Conservation (phyloP, 2,888 invertebrate species). For the Monoplex corrugatus region DNA sequence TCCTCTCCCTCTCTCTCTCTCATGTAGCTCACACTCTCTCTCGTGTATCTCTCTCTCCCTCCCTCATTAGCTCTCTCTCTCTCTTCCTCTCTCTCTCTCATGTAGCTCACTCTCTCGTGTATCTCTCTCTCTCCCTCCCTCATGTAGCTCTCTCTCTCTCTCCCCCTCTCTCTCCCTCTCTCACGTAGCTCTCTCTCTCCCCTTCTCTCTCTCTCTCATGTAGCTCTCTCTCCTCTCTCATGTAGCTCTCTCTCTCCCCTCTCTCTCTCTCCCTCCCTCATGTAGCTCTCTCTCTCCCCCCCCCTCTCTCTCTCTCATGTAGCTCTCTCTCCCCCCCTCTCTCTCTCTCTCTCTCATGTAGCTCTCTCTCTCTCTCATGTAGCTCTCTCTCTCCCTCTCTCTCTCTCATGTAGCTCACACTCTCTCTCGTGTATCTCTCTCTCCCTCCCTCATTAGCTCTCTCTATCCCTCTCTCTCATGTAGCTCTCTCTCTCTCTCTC, state of each 20-base stretch:
- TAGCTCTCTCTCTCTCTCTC: neutral
- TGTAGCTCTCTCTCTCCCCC: slow-evolving; percentile 29
- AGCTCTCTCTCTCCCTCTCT: neutral
- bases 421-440: neutral
- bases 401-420: neutral
- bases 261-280: slow-evolving; percentile 24
- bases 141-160: too few relatives aligned
- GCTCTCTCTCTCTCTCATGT: neutral
- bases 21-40: too few relatives aligned
- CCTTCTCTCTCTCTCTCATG: neutral
- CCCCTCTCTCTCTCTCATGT: slow-evolving; percentile 22
- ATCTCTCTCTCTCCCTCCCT: neutral
- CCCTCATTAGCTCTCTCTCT: slow-evolving; percentile 2
- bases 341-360: neutral
- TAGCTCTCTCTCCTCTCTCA: neutral
- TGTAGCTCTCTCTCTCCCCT: too few relatives aligned
- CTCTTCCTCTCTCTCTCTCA: neutral
- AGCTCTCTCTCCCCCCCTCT: neutral
- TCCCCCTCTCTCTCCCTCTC: neutral
- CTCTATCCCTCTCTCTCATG: neutral
- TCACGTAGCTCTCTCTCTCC: neutral
- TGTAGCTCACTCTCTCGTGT: neutral
- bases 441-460: neutral
- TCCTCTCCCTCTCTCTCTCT: neutral
- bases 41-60: neutral